These are phyloP conservation scores for Xenus cinereus DNA, from an alignment of 2,113 vertebrate species.

Conservation along the genomic window DNA sequence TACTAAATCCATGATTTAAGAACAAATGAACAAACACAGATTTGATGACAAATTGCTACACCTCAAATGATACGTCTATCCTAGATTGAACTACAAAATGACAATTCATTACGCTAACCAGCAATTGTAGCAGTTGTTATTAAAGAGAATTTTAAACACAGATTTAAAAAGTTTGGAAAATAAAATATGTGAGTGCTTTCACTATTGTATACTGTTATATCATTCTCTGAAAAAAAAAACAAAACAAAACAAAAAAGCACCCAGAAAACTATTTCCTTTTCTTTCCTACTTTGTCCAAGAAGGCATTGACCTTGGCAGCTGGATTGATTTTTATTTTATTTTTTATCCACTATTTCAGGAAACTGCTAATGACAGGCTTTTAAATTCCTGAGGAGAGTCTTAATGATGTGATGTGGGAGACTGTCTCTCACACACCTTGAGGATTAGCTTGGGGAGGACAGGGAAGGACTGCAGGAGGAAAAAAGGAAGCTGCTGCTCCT, in stretches of 20 bases:
- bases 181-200: neutral
- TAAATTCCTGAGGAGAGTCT: neutral
- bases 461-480: neutral
- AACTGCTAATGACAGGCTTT: slow-evolving; percentile 1
- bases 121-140: neutral
- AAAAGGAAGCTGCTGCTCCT: neutral
- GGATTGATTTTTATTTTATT: neutral
- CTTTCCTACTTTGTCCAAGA: neutral
- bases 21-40: neutral
- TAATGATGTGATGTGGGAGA: neutral
- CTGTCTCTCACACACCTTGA: neutral
- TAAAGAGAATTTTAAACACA: neutral
- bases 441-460: neutral
- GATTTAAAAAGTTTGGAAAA: neutral
- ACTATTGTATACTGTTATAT: neutral
- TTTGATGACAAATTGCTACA: neutral
- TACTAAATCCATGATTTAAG: neutral
- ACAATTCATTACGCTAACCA: neutral
- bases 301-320: neutral
- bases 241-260: neutral
- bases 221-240: neutral
- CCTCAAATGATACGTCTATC: neutral
- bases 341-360: slow-evolving; percentile 10
- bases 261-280: neutral
- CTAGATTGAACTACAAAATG: neutral